These are phyloP conservation scores for Argyresthia albistria DNA, from an alignment of 2,888 invertebrate genomes.

Conservation along the genomic window DNA sequence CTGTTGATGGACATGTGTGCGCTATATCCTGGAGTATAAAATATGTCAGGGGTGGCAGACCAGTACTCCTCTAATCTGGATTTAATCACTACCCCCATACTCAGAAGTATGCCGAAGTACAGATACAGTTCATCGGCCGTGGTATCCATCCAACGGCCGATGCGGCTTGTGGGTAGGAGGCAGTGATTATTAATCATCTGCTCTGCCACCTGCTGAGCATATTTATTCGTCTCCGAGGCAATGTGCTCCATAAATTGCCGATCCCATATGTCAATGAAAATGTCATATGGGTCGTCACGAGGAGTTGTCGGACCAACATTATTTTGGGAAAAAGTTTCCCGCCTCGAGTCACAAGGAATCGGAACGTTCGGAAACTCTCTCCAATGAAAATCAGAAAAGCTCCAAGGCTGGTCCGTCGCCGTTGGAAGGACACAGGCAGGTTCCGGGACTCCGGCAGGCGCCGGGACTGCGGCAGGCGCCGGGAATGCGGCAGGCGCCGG, in stretches of 20 bases:
- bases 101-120: not conserved
- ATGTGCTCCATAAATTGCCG: constrained; percentile 18
- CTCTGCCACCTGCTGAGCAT: constrained; percentile 17
- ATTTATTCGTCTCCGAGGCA: constrained; percentile 16
- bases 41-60: not conserved
- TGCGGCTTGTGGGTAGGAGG: not conserved
- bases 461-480: too few species aligned
- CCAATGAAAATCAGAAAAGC: not conserved
- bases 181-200: not conserved
- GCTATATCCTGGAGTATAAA: not conserved
- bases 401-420: too few species aligned
- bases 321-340: constrained; percentile 10
- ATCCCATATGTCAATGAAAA: constrained; percentile 14
- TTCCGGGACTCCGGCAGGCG: too few species aligned
- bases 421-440: too few species aligned
- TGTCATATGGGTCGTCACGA: constrained; percentile 13
- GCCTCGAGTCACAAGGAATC: not conserved
- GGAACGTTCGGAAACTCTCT: not conserved
- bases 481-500: not conserved
- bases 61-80: not conserved
- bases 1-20: not conserved
- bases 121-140: not conserved
- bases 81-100: not conserved
- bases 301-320: constrained; percentile 13
- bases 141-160: not conserved